These are phyloP conservation scores for Schizopygopsis malacanthus DNA, from an alignment of 2,797 vertebrate species.

Conservation along the genomic window DNA sequence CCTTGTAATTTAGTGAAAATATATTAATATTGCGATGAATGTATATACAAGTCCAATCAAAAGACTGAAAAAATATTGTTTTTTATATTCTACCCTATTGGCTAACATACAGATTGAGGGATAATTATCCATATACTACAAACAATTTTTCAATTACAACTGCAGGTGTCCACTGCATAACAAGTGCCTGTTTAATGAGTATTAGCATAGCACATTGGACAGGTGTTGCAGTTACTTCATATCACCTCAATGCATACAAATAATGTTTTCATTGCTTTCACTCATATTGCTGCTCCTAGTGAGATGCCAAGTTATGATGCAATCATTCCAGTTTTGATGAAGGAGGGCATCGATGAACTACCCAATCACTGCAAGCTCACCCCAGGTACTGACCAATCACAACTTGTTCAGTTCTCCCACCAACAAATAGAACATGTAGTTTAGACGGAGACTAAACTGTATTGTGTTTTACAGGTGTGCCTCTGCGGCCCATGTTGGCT, in stretches of 20 bases:
- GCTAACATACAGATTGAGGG: not conserved
- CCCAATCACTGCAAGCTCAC: conserved; percentile 89
- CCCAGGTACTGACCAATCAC: conserved; percentile 80
- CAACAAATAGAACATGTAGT: not conserved
- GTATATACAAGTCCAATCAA: not conserved
- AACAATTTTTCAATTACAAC: conserved; percentile 41
- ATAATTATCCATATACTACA: conserved; percentile 22
- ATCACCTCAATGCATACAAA: conserved; percentile 30
- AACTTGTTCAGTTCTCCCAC: not conserved
- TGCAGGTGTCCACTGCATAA: conserved; percentile 42
- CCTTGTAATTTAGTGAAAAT: conserved; percentile 26
- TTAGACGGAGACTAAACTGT: not conserved
- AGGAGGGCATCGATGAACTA: conserved; percentile 86
- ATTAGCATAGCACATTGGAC: conserved; percentile 20
- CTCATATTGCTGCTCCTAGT: conserved; percentile 66
- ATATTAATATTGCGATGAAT: not conserved
- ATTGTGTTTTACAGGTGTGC: conserved; percentile 76
- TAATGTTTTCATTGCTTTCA: conserved; percentile 58
- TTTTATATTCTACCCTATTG: not conserved
- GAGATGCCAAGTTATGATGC: conserved; percentile 90
- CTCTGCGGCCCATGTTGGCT: conserved; percentile 91
- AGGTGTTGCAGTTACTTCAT: conserved; percentile 4
- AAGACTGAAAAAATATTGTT: not conserved
- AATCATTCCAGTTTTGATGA: conserved; percentile 84
- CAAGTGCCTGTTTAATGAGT: conserved; percentile 35